Evolutionary conservation across 2,797 vertebrate genomes (phyloP), one percentile per base, ranked within the genome.

Genomic region (Alauda arvensis): DNA sequence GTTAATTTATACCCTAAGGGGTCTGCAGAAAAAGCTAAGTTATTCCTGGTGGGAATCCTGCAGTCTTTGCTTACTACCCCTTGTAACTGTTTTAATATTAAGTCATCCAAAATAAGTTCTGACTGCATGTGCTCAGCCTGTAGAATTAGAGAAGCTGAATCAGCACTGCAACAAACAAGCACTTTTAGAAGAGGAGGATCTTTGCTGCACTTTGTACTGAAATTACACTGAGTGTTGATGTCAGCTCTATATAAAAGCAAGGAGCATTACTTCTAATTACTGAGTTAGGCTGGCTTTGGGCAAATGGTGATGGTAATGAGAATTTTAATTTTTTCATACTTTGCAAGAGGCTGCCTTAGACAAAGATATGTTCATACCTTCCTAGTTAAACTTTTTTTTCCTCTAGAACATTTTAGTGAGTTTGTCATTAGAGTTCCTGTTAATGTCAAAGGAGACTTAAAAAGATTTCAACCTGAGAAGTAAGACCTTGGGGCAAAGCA

Each of bases 181-280:
- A 34, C 26, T 78, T 93, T 63, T 67, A 76, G 77, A 69, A 91
- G 92, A 95, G 48, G 31, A 91, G 67, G 29, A 66, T 84, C 40
- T 90, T 59, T n/a, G 5, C 17, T 80, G 51, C 51, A 29, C 15
- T 81, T 55, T 60, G 31, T 86, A 65, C 26, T 79, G 94, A 91
- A 93, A 87, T 83, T 86, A 39, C 11, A 8, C 29, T 18, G 31
- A 72, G 6, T 72, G 75, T 79, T 75, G 57, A 59, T 62, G 21
- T 81, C 78, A 86, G 43, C 34, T 72, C 78, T 79, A 6, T 51
- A 18, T 33, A 55, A 83, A 91, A 83, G 51, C 71, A 63, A 31
- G 10, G 20, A 51, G 16, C 31, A 31, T 46, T 82, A 19, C 57
- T 93, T 42, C 53, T 71, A 79, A 85, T 53, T 71, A 53, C 85